Base-by-base conservation (phyloP, 2,888 invertebrate genomes). In the Phyllotreta cruciferae region DNA sequence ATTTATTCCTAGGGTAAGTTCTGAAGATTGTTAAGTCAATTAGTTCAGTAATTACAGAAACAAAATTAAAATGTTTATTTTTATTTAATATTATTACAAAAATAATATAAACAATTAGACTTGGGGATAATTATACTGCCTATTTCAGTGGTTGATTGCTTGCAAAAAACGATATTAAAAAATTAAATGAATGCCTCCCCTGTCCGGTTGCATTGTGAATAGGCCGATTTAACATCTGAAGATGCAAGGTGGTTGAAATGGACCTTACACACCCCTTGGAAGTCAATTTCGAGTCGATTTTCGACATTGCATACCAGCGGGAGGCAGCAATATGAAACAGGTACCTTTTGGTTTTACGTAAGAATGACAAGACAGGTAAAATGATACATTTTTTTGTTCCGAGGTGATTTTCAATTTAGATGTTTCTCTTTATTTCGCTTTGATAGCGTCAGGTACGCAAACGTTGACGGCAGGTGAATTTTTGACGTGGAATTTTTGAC, bases 241-340 rank as follows among this genome's bases (percentile, higher is more conserved):
- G 70, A 74, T 72, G 78, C 78, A 78, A 78, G 77, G 78, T 78
- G 78, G 76, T 73, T 76, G 76, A 77, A 76, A 75, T 73, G 72
- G 71, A 72, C 73, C 75, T 73, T 70, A 76, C 78, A 76, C 79
- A 73, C 78, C 78, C 76, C 74, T 71, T 67, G 62, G 70, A 72
- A 75, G 74, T 75, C 73, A 70, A 72, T 72, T 75, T 71, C 10
- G 57, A 66, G 39, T 64, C 62, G 62, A 63, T 63, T 63, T 69
- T 63, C 54, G 66, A 74, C 76, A 76, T 77, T 76, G 71, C 77
- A 67, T 70, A 71, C 62, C 76, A 70, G 73, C 74, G 73, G 75
- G 76, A 70, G 73, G 74, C 69, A 60, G 60, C 39, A 64, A 58
- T 68, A 66, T 63, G 66, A 64, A 70, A 71, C 71, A 71, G 71